Base-by-base conservation (phyloP, 2,797 vertebrate genomes). In the Sibirionetta formosa region DNA sequence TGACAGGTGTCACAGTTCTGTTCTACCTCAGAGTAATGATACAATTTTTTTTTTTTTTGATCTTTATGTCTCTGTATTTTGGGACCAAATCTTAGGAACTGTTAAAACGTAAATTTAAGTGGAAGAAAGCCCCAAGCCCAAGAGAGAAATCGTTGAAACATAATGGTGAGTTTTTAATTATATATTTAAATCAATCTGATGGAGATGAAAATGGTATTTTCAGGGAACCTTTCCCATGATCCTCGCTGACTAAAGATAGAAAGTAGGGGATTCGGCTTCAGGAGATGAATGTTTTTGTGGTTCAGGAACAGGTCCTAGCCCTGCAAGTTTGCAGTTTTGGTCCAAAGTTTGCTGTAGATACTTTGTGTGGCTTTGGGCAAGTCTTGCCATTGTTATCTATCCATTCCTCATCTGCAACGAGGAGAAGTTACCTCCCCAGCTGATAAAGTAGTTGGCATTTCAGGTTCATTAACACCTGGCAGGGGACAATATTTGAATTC, bases 381-480 rank as follows among this genome's bases (percentile, higher is more conserved):
- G 65, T 89, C 51, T 42, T 13, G 1, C 35, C 20, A 14, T 9
- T 23, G 3, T 35, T 24, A 22, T 42, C 31, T 38, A 5, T 24
- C 84, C 3, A 0, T 31, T 76, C 69, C n/a, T 26, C 27, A 4
- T 13, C 11, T 24, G 33, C n/a, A 16, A 20, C 0, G 2, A 63
- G 75, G 24, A 82, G 53, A 57, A 56, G 12, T n/a, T 56, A 14
- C 54, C n/a, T 64, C 69, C n/a, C 29, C 11, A 40, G 9, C n/a
- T 11, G 65, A 33, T 9, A 19, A 40, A 38, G 31, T 2, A 9
- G 3, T 33, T 82, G 77, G 40, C 26, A 26, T 60, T 64, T 64
- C 2, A 1, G 38, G 51, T 46, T 65, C 44, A 5, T 77, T 31
- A 71, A 50, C 1, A 0, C 13, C 64, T 38, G 36, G 23, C 29